Percentiles rank a stretch among this genome's conserved stretches.
Conservation (phyloP, 2,113 vertebrate species). For the Gymnogyps californianus region DNA sequence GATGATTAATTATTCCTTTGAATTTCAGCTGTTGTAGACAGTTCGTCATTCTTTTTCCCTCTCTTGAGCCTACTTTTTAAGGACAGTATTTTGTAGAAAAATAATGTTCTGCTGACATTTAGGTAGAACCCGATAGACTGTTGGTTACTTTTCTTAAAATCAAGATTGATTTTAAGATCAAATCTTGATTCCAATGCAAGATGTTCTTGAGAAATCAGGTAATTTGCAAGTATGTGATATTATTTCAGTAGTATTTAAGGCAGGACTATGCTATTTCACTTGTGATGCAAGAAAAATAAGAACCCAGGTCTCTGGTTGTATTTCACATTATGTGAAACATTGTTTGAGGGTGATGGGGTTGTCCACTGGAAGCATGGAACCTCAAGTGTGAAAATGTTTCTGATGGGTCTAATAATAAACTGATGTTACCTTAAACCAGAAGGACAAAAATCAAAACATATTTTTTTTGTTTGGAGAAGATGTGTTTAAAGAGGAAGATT, state of each 20-base stretch:
- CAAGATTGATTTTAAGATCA: too few species aligned
- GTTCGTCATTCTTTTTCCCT: background rate
- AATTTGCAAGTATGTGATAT: background rate
- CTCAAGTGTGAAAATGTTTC: background rate
- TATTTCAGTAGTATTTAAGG: background rate
- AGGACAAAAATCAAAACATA: background rate
- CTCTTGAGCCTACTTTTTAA: background rate
- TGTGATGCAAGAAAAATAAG: conserved; percentile 14
- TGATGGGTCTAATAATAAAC: background rate
- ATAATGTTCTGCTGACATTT: background rate
- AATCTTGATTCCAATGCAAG: background rate
- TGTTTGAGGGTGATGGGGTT: background rate
- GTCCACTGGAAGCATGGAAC: background rate
- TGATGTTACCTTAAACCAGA: background rate
- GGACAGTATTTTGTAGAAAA: background rate
- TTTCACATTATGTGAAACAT: background rate
- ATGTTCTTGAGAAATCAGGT: background rate
- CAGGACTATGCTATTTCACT: background rate
- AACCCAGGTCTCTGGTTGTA: background rate
- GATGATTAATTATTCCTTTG: background rate
- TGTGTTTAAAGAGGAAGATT: background rate
- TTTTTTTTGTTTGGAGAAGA: background rate
- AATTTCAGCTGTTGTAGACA: background rate
- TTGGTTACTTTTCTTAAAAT: background rate
- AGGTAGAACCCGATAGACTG: background rate